Conservation (phyloP, 2,797 vertebrate species). For the Ptychobarbus kaznakovi region DNA sequence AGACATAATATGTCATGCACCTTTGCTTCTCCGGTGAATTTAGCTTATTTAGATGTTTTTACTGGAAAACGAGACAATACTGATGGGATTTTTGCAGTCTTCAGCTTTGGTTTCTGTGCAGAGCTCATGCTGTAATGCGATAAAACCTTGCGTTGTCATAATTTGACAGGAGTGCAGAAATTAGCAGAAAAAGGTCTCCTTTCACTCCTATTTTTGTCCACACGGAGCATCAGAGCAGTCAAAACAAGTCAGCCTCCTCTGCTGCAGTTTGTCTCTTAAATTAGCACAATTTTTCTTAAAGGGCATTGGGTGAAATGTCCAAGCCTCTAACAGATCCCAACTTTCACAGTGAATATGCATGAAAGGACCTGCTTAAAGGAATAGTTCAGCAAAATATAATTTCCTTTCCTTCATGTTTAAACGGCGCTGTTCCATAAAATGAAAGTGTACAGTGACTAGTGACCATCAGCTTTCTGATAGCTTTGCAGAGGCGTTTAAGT, state of each 20-base stretch:
- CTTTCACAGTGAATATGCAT: constrained; percentile 10
- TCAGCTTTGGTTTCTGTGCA: background rate
- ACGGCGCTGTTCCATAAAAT: background rate
- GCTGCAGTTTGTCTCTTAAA: constrained; percentile 4
- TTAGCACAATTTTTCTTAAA: constrained; percentile 26
- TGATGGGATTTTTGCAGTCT: background rate
- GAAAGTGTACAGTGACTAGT: background rate
- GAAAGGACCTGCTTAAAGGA: background rate
- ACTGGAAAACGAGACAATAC: background rate
- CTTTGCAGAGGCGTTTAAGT: background rate
- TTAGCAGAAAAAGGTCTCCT: constrained; percentile 25
- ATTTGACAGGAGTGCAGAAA: constrained; percentile 39
- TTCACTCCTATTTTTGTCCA: constrained; percentile 16
- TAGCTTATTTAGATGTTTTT: constrained; percentile 7
- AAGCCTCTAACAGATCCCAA: background rate
- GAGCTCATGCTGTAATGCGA: constrained; percentile 31
- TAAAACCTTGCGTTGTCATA: constrained; percentile 32
- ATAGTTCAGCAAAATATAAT: background rate
- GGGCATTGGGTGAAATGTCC: constrained; percentile 16
- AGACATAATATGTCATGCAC: constrained; percentile 6
- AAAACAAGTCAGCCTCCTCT: background rate
- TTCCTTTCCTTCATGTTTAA: background rate
- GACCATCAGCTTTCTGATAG: background rate
- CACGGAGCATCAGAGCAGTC: constrained; percentile 23
- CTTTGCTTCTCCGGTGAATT: background rate